Conservation (phyloP, 2,797 vertebrate species). For the Danio kyathit region DNA sequence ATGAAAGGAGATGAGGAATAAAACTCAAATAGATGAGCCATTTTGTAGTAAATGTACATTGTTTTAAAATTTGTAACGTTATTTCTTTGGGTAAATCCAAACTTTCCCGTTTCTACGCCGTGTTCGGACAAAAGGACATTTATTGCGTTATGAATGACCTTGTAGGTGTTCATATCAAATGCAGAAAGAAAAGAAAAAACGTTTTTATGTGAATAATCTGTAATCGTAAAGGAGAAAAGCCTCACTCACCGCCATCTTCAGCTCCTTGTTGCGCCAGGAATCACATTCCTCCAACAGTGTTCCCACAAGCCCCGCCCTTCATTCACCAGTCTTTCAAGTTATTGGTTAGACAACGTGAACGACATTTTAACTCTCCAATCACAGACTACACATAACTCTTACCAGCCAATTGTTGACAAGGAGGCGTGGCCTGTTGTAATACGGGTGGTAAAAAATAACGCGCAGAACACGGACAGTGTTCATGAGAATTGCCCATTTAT, state of each 20-base stretch:
- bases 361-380: slow-evolving; percentile 7
- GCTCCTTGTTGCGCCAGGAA: slow-evolving; percentile 5
- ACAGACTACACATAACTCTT: background rate
- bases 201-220: background rate
- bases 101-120: background rate
- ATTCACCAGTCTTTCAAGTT: background rate
- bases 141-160: background rate
- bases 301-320: background rate
- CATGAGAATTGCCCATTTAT: background rate
- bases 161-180: background rate
- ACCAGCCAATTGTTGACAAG: background rate
- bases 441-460: background rate
- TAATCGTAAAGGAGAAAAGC: background rate
- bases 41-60: background rate
- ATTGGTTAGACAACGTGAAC: background rate
- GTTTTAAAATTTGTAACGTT: background rate
- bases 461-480: background rate
- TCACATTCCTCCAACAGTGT: background rate
- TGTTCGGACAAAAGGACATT: background rate
- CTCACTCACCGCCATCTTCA: slow-evolving; percentile 45
- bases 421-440: background rate
- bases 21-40: background rate
- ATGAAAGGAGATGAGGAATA: background rate
- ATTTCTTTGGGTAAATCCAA: background rate
- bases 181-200: no score